Evolutionary conservation across 2,113 vertebrate species (phyloP).

Genomic region (Rhinichthys klamathensis): DNA sequence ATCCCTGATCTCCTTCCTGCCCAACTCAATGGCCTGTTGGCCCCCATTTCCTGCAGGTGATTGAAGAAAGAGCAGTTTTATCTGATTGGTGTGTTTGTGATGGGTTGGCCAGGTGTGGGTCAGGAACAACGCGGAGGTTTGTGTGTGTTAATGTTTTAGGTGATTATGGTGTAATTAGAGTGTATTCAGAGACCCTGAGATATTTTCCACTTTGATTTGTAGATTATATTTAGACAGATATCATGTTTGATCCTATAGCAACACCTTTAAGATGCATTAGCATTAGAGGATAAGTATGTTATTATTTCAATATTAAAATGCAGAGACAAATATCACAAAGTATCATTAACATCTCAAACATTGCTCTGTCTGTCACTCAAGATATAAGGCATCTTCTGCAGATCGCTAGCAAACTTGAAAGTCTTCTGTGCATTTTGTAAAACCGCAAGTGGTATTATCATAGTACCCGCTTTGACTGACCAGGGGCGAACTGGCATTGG

Average conservation of each 20-base stretch:
- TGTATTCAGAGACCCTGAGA: constrained; percentile 26
- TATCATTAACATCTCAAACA: neutral
- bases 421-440: neutral
- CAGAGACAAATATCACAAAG: neutral
- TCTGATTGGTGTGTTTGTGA: constrained; percentile 64
- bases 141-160: constrained; percentile 15
- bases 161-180: constrained; percentile 18
- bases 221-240: neutral
- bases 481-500: neutral
- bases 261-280: no score
- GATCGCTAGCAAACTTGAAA: neutral
- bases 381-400: neutral
- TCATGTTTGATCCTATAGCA: neutral
- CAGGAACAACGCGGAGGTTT: constrained; percentile 28
- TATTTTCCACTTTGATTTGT: constrained; percentile 5
- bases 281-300: neutral
- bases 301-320: neutral
- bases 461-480: neutral
- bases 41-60: constrained; percentile 49
- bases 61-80: constrained; percentile 58
- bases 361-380: neutral
- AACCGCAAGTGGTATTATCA: neutral
- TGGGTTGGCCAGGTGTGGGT: constrained; percentile 46
- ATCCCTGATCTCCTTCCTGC: constrained; percentile 52
- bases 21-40: constrained; percentile 38